A percentile compares a stretch with the other conserved stretches of the same genome.
phyloP scores from a whole-genome alignment of 2,888 invertebrate genomes.

The Drosophila greeni region DNA sequence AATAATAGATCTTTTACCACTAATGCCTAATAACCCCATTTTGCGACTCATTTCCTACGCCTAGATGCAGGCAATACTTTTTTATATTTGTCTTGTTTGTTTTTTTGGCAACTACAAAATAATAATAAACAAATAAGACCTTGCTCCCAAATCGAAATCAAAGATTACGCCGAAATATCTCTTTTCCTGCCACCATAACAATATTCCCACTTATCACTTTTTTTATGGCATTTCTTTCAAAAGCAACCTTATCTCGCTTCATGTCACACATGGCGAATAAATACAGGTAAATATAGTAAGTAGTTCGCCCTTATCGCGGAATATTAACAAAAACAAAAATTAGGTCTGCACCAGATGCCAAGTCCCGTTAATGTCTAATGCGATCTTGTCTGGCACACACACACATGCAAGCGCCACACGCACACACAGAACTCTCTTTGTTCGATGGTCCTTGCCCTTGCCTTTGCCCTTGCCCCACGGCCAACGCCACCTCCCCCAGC shows the following conservation, averaged over 20 bases:
- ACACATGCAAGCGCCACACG: slow-evolving; percentile 6
- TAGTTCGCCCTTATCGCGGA: slow-evolving; percentile 1
- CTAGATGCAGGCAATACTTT: slow-evolving; percentile 15
- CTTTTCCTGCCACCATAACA: slow-evolving; percentile 29
- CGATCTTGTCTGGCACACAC: slow-evolving; percentile 45
- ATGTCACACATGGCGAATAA: slow-evolving; percentile 7
- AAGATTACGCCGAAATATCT: slow-evolving; percentile 26
- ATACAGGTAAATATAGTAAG: slow-evolving; percentile 5
- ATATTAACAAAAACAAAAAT: background rate
- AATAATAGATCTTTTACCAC: background rate
- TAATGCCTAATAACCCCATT: background rate
- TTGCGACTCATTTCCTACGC: slow-evolving; percentile 3
- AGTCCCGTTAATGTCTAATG: slow-evolving; percentile 44
- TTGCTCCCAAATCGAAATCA: slow-evolving; percentile 19
- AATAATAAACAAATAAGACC: slow-evolving; percentile 31
- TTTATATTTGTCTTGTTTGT: background rate
- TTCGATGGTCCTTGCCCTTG: slow-evolving; percentile 65
- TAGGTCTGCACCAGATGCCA: slow-evolving; percentile 20
- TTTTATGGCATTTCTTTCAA: slow-evolving; percentile 26
- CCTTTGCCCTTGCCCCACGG: slow-evolving; percentile 11
- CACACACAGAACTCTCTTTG: slow-evolving; percentile 49
- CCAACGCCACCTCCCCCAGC: slow-evolving; percentile 17
- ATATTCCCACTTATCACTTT: slow-evolving; percentile 17
- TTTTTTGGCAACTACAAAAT: slow-evolving; percentile 1
- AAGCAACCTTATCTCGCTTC: slow-evolving; percentile 11